Evolutionary conservation across 2,113 vertebrate species (phyloP).

Genomic region (Anguilla japonica): DNA sequence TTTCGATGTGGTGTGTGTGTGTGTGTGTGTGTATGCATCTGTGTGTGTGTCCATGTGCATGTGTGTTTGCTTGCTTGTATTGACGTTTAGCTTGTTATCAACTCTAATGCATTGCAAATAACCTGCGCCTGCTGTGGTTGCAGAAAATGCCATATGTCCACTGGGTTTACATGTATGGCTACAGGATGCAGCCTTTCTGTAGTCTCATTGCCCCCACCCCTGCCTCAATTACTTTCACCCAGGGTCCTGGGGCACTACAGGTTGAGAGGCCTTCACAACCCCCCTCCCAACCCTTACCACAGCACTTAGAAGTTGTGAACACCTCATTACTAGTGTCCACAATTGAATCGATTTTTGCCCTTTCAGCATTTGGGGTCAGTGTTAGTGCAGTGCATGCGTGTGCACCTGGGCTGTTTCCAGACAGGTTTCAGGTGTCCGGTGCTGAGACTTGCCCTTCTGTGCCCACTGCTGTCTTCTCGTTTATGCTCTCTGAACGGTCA

Average conservation of each 20-base stretch:
- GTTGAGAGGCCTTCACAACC: not conserved
- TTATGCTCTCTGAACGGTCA: not conserved
- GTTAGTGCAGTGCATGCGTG: not conserved
- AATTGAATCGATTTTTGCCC: too few species aligned
- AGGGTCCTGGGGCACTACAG: not conserved
- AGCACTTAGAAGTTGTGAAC: too few species aligned
- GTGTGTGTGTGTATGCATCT: not conserved
- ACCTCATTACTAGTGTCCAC: too few species aligned
- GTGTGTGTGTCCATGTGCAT: not conserved
- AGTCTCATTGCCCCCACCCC: not conserved
- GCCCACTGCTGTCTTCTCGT: not conserved
- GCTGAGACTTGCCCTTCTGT: not conserved
- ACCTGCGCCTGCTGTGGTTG: constrained; percentile 14
- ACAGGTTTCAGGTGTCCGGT: not conserved
- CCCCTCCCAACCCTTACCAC: too few species aligned
- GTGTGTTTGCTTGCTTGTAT: constrained; percentile 11
- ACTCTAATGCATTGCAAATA: constrained; percentile 12
- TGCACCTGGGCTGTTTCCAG: not conserved
- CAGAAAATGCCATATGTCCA: constrained; percentile 2
- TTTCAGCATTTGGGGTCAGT: not conserved
- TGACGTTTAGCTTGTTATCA: not conserved
- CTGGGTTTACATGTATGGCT: not conserved
- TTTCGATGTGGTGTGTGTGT: not conserved
- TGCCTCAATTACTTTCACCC: not conserved
- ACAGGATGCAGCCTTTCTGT: not conserved